Conservation (phyloP, 2,888 invertebrate genomes). For the Linnaemya vulpina region DNA sequence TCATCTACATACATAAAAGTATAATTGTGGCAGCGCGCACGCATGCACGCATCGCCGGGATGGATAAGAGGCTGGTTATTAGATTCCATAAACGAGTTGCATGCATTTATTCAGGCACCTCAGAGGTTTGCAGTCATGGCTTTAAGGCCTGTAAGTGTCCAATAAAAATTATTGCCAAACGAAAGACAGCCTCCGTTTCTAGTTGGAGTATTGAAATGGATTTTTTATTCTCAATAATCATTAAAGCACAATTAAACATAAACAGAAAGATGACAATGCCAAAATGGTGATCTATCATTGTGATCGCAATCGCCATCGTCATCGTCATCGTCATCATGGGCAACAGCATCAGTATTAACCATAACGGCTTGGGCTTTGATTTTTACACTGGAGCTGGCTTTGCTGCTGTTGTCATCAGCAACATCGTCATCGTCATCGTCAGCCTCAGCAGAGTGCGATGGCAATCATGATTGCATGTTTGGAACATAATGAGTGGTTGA, state of each 20-base stretch:
- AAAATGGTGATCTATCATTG: slow-evolving; percentile 63
- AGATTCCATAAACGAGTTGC: slow-evolving; percentile 28
- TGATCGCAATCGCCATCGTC: slow-evolving; percentile 23
- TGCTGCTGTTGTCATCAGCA: slow-evolving; percentile 24
- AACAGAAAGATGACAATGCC: slow-evolving; percentile 60
- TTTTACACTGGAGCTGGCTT: not conserved
- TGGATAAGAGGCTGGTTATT: not conserved
- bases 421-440: slow-evolving; percentile 34
- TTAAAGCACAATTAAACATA: slow-evolving; percentile 58
- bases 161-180: slow-evolving; percentile 55
- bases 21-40: slow-evolving; percentile 63
- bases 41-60: slow-evolving; percentile 16
- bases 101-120: slow-evolving; percentile 49
- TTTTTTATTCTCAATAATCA: slow-evolving; percentile 32
- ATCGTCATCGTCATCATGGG: slow-evolving; percentile 3
- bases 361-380: slow-evolving; percentile 8
- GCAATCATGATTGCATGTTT: slow-evolving; percentile 60
- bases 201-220: slow-evolving; percentile 28
- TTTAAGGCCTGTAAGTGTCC: slow-evolving; percentile 22
- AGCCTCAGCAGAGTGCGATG: slow-evolving; percentile 26
- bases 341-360: slow-evolving; percentile 33
- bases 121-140: slow-evolving; percentile 14
- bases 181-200: slow-evolving; percentile 15
- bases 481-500: slow-evolving; percentile 63
- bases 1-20: slow-evolving; percentile 64